A percentile compares a stretch with the other conserved stretches of the same genome.
Evolutionary conservation across 2,113 vertebrate species (phyloP).

Genomic region (Brachypodius melanocephalos): DNA sequence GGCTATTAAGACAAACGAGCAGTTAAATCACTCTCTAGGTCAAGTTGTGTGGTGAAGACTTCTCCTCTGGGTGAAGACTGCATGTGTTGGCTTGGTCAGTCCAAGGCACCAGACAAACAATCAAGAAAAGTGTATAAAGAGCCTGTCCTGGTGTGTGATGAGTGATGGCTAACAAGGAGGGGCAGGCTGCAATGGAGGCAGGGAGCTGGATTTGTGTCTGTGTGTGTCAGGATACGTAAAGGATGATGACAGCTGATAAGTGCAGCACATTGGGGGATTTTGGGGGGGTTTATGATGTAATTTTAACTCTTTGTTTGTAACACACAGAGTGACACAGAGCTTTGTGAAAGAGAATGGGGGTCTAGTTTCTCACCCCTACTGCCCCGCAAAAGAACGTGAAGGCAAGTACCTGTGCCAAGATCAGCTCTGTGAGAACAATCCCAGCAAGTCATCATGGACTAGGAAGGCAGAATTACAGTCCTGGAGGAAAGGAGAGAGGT

Average conservation of each 20-base stretch:
- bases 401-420: neutral
- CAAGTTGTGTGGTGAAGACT: neutral
- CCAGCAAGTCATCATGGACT: rapidly evolving
- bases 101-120: neutral
- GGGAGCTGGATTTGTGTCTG: neutral
- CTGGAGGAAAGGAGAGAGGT: neutral
- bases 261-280: neutral
- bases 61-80: neutral
- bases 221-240: neutral
- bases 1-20: neutral
- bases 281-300: neutral
- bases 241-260: neutral
- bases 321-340: neutral
- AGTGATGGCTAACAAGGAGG: neutral
- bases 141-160: neutral
- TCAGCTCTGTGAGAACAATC: neutral
- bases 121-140: neutral
- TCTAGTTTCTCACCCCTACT: neutral
- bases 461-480: neutral
- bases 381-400: rapidly evolving
- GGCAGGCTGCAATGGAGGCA: neutral
- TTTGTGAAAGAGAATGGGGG: neutral
- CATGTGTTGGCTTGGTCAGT: neutral
- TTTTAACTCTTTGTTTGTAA: neutral
- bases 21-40: neutral